Evolutionary conservation across 2,113 vertebrate genomes (phyloP), one percentile per base, ranked within the genome.

Genomic region (Amphiprion ocellaris): DNA sequence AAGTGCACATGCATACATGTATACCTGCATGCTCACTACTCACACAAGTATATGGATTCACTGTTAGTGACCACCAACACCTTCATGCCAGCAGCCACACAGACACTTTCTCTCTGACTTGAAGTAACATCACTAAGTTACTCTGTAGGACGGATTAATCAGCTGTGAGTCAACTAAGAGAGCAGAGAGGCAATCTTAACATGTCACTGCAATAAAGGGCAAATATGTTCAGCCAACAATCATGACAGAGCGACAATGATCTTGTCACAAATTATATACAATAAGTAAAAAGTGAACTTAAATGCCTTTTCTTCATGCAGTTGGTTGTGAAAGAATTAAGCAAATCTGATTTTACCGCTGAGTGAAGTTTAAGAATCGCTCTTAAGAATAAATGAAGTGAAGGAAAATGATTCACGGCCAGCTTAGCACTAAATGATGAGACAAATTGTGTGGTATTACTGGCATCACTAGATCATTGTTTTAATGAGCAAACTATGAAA

Each of bases 51-150:
- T 19, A 74, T 1, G 3, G 4, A 11, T 19, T 10, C 9, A 23
- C 53, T 67, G 37, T 30, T 14, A 41, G 14, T 54, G 26, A 60
- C 17, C 0, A 0, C 14, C 6, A 1, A 72, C n/a, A 44, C 5
- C 33, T 52, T 37, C 33, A 9, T 37, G 33, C 33, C 24, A 46
- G 17, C 49, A 60, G 47, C 24, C 72, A 81, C 33, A 55, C 23
- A 16, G 30, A 11, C 26, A 10, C 28, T 55, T 41, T 65, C 19
- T 74, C 65, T 74, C 53, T 39, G 8, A 67, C 66, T 81, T 54
- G 49, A 69, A 84, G 77, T 17, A 75, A 30, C 58, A 46, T 81
- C 54, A 59, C 72, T 74, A 78, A 83, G 68, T 77, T 49, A 55
- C 33, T 37, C 33, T 9, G 8, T 26, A 49, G 60, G 37, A 70